These are phyloP conservation scores for Chlamydotis undulata DNA, from an alignment of 2,113 vertebrate species.

Conservation along the genomic window DNA sequence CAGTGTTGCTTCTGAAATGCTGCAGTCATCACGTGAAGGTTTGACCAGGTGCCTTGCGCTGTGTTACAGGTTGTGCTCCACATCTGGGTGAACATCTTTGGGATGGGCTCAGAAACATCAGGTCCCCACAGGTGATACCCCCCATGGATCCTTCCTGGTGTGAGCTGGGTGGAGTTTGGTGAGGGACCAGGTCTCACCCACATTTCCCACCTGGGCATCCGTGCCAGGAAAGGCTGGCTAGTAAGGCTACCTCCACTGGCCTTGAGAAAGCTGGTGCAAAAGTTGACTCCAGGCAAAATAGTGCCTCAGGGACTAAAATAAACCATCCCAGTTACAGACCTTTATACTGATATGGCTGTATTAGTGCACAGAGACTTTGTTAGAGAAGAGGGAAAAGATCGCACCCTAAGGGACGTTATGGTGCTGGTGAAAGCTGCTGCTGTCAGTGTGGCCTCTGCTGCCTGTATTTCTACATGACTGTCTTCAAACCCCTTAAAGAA, in stretches of 20 bases:
- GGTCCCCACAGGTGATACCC: neutral
- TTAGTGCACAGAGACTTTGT: neutral
- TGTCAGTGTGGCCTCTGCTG: neutral
- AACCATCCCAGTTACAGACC: neutral
- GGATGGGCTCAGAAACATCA: neutral
- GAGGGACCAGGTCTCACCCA: neutral
- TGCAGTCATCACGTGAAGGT: fast-evolving
- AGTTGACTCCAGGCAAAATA: neutral
- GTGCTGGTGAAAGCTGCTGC: neutral
- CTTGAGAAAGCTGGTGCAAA: fast-evolving
- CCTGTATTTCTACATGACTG: neutral
- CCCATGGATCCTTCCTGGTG: neutral
- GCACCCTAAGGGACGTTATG: fast-evolving
- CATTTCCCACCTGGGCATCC: neutral
- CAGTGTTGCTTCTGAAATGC: neutral
- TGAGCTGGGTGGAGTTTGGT: neutral
- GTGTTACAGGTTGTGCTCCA: neutral
- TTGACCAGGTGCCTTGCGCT: neutral
- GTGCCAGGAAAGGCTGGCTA: neutral
- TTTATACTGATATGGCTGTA: neutral
- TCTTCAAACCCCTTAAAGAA: neutral
- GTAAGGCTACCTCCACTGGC: fast-evolving
- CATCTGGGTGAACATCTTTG: neutral
- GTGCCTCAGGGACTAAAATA: neutral
- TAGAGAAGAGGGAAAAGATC: neutral